phyloP scores from a whole-genome alignment of 2,888 invertebrate species.

The Ypsolopha scabrella region DNA sequence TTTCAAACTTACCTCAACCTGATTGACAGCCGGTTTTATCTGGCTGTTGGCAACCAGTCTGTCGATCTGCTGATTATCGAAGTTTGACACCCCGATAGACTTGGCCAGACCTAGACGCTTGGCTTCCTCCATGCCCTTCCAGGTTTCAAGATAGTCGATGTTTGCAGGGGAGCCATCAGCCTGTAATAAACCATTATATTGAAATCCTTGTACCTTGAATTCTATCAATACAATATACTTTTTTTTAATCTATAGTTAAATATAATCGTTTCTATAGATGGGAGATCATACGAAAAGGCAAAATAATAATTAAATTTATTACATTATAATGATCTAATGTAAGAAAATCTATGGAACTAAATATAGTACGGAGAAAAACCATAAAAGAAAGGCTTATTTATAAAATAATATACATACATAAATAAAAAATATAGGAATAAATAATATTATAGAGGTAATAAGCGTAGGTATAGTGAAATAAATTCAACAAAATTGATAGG shows the following conservation, averaged over 20 bases:
- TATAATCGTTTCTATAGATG: neutral
- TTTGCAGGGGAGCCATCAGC: slow-evolving; percentile 36
- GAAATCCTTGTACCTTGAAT: neutral
- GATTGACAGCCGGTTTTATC: slow-evolving; percentile 63
- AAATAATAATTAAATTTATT: neutral
- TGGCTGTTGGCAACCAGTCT: slow-evolving; percentile 59
- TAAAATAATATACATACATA: no score
- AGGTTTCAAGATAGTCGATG: slow-evolving; percentile 72
- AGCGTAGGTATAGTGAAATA: no score
- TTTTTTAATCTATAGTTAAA: neutral
- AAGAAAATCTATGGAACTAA: neutral
- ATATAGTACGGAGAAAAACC: neutral
- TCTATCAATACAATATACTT: neutral
- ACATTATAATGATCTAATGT: neutral
- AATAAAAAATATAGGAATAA: no score
- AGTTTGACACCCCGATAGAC: slow-evolving; percentile 77
- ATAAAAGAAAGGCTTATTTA: no score
- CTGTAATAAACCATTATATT: slow-evolving; percentile 15
- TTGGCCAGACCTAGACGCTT: slow-evolving; percentile 66
- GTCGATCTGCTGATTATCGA: slow-evolving; percentile 73
- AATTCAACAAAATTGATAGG: no score
- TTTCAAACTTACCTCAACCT: slow-evolving; percentile 25
- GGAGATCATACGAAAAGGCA: neutral
- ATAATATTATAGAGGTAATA: no score
- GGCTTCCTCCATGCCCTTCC: slow-evolving; percentile 73